These are phyloP conservation scores for Phaethornis superciliosus DNA, from an alignment of 2,113 vertebrate species.

Conservation along the genomic window DNA sequence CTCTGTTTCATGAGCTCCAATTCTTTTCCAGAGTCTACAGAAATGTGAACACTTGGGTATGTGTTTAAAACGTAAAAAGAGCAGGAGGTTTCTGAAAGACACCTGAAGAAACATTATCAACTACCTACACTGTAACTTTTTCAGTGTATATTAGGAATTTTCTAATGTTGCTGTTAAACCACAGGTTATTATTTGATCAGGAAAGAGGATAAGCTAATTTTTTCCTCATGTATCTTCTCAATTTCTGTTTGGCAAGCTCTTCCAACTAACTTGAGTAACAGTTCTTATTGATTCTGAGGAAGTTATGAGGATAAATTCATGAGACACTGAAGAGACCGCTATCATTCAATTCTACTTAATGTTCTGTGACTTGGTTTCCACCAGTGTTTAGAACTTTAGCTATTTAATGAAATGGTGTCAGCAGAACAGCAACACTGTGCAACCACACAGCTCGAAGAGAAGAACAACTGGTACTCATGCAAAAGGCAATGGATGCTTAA, in stretches of 20 bases:
- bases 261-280: neutral
- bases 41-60: rapidly evolving
- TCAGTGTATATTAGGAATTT: neutral
- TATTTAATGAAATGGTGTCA: neutral
- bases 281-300: neutral
- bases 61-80: neutral
- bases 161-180: neutral
- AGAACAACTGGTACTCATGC: neutral
- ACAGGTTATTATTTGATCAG: neutral
- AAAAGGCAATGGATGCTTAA: neutral
- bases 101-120: neutral
- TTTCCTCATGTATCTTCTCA: neutral
- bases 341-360: neutral
- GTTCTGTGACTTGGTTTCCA: neutral
- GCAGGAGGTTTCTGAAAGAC: neutral
- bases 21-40: neutral
- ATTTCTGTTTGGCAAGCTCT: neutral
- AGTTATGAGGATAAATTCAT: neutral
- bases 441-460: neutral
- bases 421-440: neutral
- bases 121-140: neutral
- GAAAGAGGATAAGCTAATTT: neutral
- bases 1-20: neutral
- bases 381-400: neutral
- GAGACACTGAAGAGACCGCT: neutral